Percentiles rank a stretch among this genome's conserved stretches.
phyloP scores from a whole-genome alignment of 2,797 vertebrate species.

The Atherinosoma microstoma region DNA sequence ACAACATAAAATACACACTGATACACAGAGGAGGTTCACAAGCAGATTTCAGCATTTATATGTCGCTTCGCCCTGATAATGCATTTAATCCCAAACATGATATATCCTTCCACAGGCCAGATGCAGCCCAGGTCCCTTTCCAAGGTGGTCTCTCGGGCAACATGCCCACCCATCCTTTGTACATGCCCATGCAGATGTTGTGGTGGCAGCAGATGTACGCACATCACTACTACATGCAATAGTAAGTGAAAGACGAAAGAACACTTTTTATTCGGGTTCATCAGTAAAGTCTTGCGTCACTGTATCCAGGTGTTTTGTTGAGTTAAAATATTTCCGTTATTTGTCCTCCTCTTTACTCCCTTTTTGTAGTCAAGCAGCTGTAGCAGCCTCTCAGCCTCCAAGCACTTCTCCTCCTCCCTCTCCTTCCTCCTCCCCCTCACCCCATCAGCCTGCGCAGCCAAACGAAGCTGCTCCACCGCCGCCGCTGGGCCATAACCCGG shows the following conservation, averaged over 20 bases:
- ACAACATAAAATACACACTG: no score
- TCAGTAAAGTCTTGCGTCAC: no score
- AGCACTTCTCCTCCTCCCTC: constrained; percentile 42
- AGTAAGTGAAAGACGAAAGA: constrained; percentile 91
- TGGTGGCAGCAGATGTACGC: constrained; percentile 99
- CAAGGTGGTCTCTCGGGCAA: constrained; percentile 82
- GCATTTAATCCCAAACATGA: background rate
- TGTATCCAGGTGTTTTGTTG: no score
- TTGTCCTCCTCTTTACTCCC: background rate
- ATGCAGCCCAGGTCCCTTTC: constrained; percentile 84
- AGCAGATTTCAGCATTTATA: no score
- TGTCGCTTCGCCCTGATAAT: background rate
- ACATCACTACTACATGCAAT: constrained; percentile 97
- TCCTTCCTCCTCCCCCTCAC: constrained; percentile 28
- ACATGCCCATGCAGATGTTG: constrained; percentile 93
- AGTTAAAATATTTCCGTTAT: background rate
- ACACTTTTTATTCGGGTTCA: no score
- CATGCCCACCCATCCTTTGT: constrained; percentile 86
- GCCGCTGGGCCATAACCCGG: constrained; percentile 73
- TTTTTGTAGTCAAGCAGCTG: constrained; percentile 90
- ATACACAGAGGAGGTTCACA: no score
- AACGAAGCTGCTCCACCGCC: constrained; percentile 75
- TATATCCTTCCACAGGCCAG: constrained; percentile 79
- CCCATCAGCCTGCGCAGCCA: constrained; percentile 66
- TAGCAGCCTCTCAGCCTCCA: constrained; percentile 88